Conservation (phyloP, 2,113 vertebrate species). For the Spheniscus mendiculus region DNA sequence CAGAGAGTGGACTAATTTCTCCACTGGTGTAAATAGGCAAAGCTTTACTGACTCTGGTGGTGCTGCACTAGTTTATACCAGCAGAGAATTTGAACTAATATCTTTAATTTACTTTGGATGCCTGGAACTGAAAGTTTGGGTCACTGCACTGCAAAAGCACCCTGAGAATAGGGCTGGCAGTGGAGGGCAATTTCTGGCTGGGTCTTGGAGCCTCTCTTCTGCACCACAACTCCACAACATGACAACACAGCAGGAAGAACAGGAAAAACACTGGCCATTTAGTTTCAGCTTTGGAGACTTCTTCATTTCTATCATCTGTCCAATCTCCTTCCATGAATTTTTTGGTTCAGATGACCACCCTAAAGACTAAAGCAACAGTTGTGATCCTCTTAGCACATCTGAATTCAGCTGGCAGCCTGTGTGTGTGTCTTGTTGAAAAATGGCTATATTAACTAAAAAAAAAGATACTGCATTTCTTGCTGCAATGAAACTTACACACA, state of each 20-base stretch:
- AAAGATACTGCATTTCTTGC: not conserved
- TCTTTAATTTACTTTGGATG: not conserved
- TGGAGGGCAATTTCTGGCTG: not conserved
- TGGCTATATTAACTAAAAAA: not conserved
- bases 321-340: not conserved
- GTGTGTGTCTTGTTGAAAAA: not conserved
- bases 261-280: not conserved
- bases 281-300: not conserved
- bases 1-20: constrained; percentile 27
- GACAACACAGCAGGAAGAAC: not conserved
- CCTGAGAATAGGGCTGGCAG: not conserved
- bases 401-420: not conserved
- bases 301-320: not conserved
- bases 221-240: not conserved
- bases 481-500: not conserved
- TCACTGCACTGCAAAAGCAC: not conserved
- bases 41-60: not conserved
- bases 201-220: not conserved
- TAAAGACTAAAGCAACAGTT: not conserved
- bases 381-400: not conserved
- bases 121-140: not conserved
- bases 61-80: not conserved
- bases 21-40: not conserved
- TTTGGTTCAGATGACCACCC: not conserved
- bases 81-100: not conserved